A percentile compares a stretch with the other conserved stretches of the same genome.
phyloP scores from a whole-genome alignment of 2,797 vertebrate genomes.

The Allobates femoralis region DNA sequence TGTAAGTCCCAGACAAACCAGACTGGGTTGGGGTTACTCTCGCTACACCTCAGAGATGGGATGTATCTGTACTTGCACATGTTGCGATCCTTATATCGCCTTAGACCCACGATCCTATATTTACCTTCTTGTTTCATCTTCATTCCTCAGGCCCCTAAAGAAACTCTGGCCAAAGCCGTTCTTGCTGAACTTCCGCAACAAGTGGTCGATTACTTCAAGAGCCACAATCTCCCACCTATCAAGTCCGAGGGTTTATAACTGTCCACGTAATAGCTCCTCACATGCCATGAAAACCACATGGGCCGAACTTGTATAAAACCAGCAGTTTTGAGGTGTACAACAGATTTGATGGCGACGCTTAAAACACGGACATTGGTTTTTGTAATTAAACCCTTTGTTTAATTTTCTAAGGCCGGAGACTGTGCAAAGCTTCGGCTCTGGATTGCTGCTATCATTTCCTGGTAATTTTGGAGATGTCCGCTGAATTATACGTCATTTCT shows the following conservation, averaged over 20 bases:
- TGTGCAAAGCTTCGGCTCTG: not conserved
- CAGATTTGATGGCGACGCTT: not conserved
- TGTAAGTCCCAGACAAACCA: constrained; percentile 74
- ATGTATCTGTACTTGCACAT: not conserved
- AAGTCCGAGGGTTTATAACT: constrained; percentile 84
- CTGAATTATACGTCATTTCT: not conserved
- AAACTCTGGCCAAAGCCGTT: constrained; percentile 96
- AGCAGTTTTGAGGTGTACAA: constrained; percentile 9
- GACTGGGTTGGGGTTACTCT: not conserved
- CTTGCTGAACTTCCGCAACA: constrained; percentile 97
- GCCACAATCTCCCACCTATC: constrained; percentile 89
- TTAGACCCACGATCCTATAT: not conserved
- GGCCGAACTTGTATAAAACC: constrained; percentile 18
- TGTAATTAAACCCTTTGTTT: constrained; percentile 25
- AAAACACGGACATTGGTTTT: not conserved
- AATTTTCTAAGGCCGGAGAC: not conserved
- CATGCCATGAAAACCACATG: not conserved
- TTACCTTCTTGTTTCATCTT: not conserved
- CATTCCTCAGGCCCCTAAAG: constrained; percentile 89
- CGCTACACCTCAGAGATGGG: not conserved
- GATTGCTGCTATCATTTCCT: constrained; percentile 18
- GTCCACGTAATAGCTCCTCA: no score
- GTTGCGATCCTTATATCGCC: not conserved
- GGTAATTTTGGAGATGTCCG: not conserved
- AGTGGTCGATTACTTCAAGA: constrained; percentile 98